Percentiles rank a stretch among this genome's conserved stretches.
Evolutionary conservation across 2,888 invertebrate species (phyloP).

Genomic region (Agrenia bidenticulata): DNA sequence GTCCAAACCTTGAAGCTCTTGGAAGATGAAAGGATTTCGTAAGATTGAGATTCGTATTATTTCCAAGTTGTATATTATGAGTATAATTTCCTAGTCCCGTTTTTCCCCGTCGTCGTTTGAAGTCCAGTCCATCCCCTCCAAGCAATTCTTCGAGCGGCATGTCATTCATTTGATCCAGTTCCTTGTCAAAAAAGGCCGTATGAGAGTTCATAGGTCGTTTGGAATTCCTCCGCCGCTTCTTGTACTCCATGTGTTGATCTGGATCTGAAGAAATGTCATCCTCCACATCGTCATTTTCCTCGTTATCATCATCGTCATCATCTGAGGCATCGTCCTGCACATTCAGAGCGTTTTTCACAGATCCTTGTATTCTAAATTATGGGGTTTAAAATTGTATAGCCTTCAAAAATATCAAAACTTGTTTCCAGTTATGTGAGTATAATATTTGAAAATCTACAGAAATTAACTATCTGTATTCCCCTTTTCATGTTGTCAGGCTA

Average conservation of each 20-base stretch:
- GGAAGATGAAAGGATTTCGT: neutral
- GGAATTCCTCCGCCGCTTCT: neutral
- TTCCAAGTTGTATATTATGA: no score
- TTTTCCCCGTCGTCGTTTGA: conserved; percentile 3
- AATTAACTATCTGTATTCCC: no score
- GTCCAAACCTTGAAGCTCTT: neutral
- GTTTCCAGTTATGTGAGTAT: neutral
- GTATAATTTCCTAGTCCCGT: conserved; percentile 2
- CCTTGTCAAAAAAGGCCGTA: conserved; percentile 12
- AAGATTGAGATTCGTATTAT: neutral
- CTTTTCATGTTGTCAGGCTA: no score
- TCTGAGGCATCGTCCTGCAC: no score
- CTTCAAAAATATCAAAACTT: neutral
- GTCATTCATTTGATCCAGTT: conserved; percentile 5
- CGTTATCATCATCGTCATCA: neutral
- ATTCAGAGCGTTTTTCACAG: neutral
- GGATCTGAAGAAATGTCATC: neutral
- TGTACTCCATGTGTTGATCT: neutral
- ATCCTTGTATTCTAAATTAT: neutral
- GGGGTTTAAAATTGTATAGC: neutral
- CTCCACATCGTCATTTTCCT: conserved; percentile 1
- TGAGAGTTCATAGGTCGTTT: no score
- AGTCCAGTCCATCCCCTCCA: neutral
- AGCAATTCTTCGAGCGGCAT: conserved; percentile 16
- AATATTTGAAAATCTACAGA: no score